Conservation (phyloP, 2,113 vertebrate species). For the Spheniscus mendiculus region DNA sequence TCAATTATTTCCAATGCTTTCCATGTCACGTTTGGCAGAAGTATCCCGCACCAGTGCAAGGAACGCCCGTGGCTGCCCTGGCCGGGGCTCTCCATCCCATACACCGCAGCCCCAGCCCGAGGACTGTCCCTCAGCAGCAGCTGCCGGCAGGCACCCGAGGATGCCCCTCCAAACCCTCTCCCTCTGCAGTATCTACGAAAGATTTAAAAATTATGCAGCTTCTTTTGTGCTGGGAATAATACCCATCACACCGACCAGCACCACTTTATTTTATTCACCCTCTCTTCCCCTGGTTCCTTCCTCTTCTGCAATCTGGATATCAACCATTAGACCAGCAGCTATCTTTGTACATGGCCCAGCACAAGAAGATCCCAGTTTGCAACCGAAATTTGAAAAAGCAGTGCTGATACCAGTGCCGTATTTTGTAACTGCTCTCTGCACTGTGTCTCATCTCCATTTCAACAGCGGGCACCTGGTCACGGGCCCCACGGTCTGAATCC, state of each 20-base stretch:
- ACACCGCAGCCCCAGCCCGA: background rate
- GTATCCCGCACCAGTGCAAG: background rate
- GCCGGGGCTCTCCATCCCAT: background rate
- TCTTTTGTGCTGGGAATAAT: background rate
- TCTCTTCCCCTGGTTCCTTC: background rate
- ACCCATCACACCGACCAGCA: background rate
- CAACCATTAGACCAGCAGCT: rapidly evolving
- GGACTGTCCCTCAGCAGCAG: background rate
- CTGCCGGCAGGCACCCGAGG: background rate
- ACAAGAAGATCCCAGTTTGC: rapidly evolving
- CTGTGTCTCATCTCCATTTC: rapidly evolving
- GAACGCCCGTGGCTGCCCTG: background rate
- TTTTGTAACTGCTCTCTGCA: background rate
- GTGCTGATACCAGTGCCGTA: no score
- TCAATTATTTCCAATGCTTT: background rate
- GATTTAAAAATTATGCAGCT: background rate
- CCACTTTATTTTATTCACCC: no score
- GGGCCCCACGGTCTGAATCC: background rate
- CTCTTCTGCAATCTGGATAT: background rate
- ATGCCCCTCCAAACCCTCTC: background rate
- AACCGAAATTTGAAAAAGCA: background rate
- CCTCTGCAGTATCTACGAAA: background rate
- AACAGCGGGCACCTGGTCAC: background rate
- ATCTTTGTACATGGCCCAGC: background rate
- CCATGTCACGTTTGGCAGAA: background rate